Conservation (phyloP, 2,888 invertebrate genomes). For the Morinoia aosen region DNA sequence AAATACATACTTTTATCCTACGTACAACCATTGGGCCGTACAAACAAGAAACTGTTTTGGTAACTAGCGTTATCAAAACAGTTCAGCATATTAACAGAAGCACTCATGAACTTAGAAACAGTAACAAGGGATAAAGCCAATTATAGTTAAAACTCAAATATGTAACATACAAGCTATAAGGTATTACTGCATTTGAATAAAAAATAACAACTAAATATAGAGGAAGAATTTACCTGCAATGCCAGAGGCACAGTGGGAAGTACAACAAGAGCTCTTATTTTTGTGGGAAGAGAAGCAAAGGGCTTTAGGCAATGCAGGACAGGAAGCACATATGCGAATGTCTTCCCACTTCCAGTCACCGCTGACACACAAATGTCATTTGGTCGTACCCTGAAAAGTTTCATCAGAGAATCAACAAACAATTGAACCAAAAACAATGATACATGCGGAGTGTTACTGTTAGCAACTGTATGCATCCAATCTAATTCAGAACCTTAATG, state of each 20-base stretch:
- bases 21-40: background rate
- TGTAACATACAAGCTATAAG: background rate
- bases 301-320: constrained; percentile 80
- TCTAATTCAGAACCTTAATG: background rate
- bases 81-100: background rate
- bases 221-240: constrained; percentile 78
- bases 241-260: constrained; percentile 94
- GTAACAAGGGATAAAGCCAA: background rate
- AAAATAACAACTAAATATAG: background rate
- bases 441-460: background rate
- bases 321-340: constrained; percentile 92
- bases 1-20: background rate
- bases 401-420: background rate
- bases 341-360: constrained; percentile 98
- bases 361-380: constrained; percentile 96
- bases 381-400: constrained; percentile 76
- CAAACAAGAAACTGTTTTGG: too few relatives aligned
- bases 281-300: constrained; percentile 75
- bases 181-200: background rate
- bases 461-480: background rate
- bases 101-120: background rate
- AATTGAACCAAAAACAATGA: background rate
- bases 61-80: background rate
- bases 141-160: background rate
- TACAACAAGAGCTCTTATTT: constrained; percentile 88